Base-by-base conservation (phyloP, 2,888 invertebrate species). In the Dioctria rufipes region DNA sequence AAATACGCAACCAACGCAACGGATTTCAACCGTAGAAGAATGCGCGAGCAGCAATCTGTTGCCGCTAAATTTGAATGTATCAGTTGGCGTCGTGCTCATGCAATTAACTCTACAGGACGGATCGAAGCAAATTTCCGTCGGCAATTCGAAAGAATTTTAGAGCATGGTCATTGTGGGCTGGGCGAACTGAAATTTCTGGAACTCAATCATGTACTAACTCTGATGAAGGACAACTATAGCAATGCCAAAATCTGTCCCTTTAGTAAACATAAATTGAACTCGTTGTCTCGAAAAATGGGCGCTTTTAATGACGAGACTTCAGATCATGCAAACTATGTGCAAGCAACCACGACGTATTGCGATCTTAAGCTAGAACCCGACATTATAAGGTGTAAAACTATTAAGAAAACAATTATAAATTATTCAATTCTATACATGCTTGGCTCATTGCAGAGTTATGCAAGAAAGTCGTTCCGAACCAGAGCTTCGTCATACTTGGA, bases 191-290 rank as follows among this genome's bases (percentile, higher is more conserved):
- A 94, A 87, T 94, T 93, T 85, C 91, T 92, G 81, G 94, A 95
- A 81, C 40, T 85, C 4, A 93, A 94, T 84, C 93, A 93, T 85
- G 85, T 94, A 49, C 92, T 95, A 84, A 90, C 93, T 0, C 93
- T 95, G 86, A 95, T 95, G 95, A 95, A 94, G 86, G 94, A 94
- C 84, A 90, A 93, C 42, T 95, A 94, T 89, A 92, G 93, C 81
- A 91, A 92, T 25, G 93, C 93, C 0, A 92, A 92, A 85, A 91
- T 95, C 49, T 95, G 95, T 84, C 93, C 95, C 0, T 94, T 91
- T 85, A 78, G 60, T 58, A 87, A 89, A 2, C 89, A 89, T 0
- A n/a, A 6, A n/a, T 60, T 79, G 39, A 77, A 49, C 46, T 37
- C 77, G 5, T 8, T 63, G 37, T n/a, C 43, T 58, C 80, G 63